A percentile compares a stretch with the other conserved stretches of the same genome.
Conservation (phyloP, 2,888 invertebrate genomes). For the Meliscaeva auricollis region DNA sequence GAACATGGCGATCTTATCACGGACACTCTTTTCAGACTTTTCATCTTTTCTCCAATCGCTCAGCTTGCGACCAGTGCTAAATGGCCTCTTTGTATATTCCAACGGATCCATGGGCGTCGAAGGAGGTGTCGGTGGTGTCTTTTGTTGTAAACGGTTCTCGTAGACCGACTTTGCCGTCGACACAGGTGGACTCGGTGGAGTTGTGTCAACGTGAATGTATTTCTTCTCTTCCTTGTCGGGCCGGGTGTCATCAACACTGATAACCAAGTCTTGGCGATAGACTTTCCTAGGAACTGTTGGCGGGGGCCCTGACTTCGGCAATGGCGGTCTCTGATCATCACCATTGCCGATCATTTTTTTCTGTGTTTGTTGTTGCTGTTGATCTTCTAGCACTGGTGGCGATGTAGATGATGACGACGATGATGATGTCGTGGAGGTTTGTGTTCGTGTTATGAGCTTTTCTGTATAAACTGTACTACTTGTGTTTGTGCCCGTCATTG, state of each 20-base stretch:
- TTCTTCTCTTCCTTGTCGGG: conserved; percentile 71
- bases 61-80: conserved; percentile 81
- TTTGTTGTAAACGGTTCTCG: conserved; percentile 78
- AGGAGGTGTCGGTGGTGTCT: conserved; percentile 69
- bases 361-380: conserved; percentile 49
- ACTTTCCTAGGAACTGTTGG: conserved; percentile 82
- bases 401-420: conserved; percentile 36
- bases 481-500: conserved; percentile 76
- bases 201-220: conserved; percentile 59
- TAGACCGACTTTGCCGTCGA: conserved; percentile 77
- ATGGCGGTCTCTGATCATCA: conserved; percentile 80
- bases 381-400: conserved; percentile 58
- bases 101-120: conserved; percentile 65
- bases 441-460: conserved; percentile 78
- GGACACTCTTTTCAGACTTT: conserved; percentile 91
- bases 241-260: conserved; percentile 82
- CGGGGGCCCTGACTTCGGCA: conserved; percentile 83
- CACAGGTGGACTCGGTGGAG: conserved; percentile 57
- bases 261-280: conserved; percentile 83
- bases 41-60: conserved; percentile 89
- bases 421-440: conserved; percentile 73
- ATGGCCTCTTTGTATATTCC: conserved; percentile 81
- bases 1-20: conserved; percentile 95
- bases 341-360: conserved; percentile 50
- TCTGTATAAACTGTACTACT: conserved; percentile 78